Evolutionary conservation across 2,797 vertebrate species (phyloP), one percentile per base, ranked within the genome.

Genomic region (Rhadinocentrus ornatus): DNA sequence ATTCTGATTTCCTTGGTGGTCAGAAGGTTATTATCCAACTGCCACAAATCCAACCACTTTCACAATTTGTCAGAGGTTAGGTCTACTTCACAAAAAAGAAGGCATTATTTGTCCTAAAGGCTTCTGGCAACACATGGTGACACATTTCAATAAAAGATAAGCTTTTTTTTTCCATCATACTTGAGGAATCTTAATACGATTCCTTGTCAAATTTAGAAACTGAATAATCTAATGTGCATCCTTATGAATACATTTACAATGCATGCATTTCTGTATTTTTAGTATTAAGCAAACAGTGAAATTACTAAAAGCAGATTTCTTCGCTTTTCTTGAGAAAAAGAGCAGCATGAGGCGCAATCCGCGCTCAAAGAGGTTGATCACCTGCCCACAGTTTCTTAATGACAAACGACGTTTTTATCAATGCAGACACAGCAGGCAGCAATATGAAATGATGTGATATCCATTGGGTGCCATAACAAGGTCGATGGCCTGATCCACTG

Each of bases 371-470:
- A 77, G 70, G n/a, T 69, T 66, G 70, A 83, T 88, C 72, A 83
- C 84, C 78, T 89, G 81, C 83, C 67, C 72, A 66, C 82, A 50
- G 75, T 68, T 82, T 79, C 78, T 79, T 88, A 89, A 92, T 88
- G 89, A 90, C 82, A 89, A 88, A 89, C 73, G 86, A 91, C 89
- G 69, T 90, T 90, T n/a, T 91, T 89, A 92, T 91, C 89, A 91
- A 90, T 91, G 90, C 75, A 77, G 78, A 64, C 89, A 18, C 91
- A 92, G 91, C 84, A 56, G 86, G 87, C 71, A 85, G 84, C 86
- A 64, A 79, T 91, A 91, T 91, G 88, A 88, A 91, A 92, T 92
- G 80, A 92, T 90, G 85, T 85, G 85, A 80, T 85, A 85, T 81
- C 90, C 86, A 87, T 79, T 88, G 92, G 91, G 90, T 89, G 91